A percentile compares a stretch with the other conserved stretches of the same genome.
Evolutionary conservation across 2,888 invertebrate species (phyloP).

Genomic region (Pollenia labialis): DNA sequence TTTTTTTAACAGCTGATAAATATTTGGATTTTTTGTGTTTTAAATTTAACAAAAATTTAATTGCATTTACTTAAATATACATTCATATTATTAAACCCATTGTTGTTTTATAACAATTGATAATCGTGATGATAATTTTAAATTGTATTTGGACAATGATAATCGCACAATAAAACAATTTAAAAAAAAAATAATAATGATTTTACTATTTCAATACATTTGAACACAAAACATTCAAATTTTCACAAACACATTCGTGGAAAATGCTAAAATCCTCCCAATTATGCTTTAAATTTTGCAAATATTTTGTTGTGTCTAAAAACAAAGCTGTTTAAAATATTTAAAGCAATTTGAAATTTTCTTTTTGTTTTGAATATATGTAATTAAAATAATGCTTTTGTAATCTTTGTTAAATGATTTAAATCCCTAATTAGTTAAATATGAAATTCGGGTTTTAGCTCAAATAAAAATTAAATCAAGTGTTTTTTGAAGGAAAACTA

Average conservation of each 20-base stretch:
- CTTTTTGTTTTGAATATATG: constrained; percentile 26
- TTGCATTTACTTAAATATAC: constrained; percentile 66
- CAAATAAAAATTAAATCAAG: too few relatives aligned
- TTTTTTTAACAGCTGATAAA: constrained; percentile 34
- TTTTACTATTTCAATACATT: constrained; percentile 26
- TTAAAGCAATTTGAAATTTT: not conserved
- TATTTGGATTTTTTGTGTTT: constrained; percentile 50
- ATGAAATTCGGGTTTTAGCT: not conserved
- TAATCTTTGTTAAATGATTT: constrained; percentile 30
- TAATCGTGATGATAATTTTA: constrained; percentile 68
- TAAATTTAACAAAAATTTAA: constrained; percentile 62
- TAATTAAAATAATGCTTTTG: constrained; percentile 51
- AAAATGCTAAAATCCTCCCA: not conserved
- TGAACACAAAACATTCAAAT: not conserved
- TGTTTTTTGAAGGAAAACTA: too few relatives aligned
- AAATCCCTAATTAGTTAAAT: constrained; percentile 40
- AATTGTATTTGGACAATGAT: constrained; percentile 59
- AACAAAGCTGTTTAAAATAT: not conserved
- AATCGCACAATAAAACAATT: constrained; percentile 12
- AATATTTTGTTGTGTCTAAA: not conserved
- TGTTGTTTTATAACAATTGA: constrained; percentile 67
- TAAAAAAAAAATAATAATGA: not conserved
- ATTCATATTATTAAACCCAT: constrained; percentile 52
- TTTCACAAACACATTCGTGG: not conserved
- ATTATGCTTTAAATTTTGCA: constrained; percentile 22